Percentiles rank a stretch among this genome's conserved stretches.
These are phyloP conservation scores for Eupithecia subumbrata DNA, from an alignment of 2,888 invertebrate species.

Conservation along the genomic window DNA sequence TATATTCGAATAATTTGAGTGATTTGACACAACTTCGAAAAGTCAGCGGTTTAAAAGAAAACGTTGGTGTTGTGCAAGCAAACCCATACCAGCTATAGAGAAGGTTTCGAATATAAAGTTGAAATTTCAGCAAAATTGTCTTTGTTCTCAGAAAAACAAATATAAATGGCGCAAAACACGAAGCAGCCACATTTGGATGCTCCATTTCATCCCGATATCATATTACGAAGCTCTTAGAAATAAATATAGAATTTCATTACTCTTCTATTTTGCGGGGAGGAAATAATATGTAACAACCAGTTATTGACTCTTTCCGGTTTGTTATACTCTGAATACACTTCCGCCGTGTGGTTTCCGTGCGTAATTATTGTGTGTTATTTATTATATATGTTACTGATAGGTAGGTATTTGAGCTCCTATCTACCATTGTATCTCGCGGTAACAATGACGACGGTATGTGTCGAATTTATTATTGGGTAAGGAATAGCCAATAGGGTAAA, in stretches of 20 bases:
- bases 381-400: neutral
- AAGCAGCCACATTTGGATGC: neutral
- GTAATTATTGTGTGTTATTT: constrained; percentile 8
- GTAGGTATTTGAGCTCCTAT: neutral
- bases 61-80: neutral
- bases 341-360: constrained; percentile 7
- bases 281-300: constrained; percentile 20
- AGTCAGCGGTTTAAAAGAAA: too few species aligned
- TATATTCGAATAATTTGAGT: too few species aligned
- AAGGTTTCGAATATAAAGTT: neutral
- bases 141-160: neutral
- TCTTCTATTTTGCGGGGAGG: constrained; percentile 6
- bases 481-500: neutral
- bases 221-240: constrained; percentile 26
- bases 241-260: constrained; percentile 31
- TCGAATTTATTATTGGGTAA: neutral
- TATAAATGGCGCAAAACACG: neutral
- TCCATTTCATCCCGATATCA: constrained; percentile 17
- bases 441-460: constrained; percentile 6
- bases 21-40: too few species aligned
- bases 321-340: constrained; percentile 15
- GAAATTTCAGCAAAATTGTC: neutral
- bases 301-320: constrained; percentile 21
- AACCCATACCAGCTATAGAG: neutral
- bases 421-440: neutral